phyloP scores from a whole-genome alignment of 1,140 invertebrate genomes.

The Lasaia peninsularis region DNA sequence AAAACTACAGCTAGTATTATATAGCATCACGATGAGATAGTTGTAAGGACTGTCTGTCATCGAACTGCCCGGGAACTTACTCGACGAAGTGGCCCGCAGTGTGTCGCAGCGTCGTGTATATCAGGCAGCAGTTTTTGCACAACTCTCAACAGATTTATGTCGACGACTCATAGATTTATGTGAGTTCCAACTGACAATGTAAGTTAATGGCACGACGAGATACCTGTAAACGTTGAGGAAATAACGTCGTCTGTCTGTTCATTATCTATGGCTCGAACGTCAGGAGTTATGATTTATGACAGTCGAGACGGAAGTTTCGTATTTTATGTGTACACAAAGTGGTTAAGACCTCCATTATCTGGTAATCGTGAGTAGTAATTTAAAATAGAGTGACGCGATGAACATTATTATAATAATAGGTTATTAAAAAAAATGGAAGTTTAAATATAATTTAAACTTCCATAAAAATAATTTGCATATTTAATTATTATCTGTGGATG shows the following conservation, averaged over 20 bases:
- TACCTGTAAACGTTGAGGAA: conserved; percentile 23
- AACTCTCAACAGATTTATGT: conserved; percentile 47
- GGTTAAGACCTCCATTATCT: no score
- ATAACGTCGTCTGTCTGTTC: conserved; percentile 24
- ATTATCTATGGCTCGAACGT: conserved; percentile 24
- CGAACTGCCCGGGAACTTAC: not conserved
- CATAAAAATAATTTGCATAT: no score
- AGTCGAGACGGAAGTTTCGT: conserved; percentile 22
- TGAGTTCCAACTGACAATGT: conserved; percentile 39
- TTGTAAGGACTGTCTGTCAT: no score
- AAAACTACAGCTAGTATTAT: no score
- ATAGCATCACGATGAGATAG: no score
- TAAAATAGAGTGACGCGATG: no score
- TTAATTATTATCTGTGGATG: no score
- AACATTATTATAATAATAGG: no score
- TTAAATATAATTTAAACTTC: no score
- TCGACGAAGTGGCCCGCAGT: conserved; percentile 21
- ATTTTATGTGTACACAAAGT: conserved; percentile 1
- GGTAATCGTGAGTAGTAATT: no score
- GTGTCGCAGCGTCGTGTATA: conserved; percentile 31
- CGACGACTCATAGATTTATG: conserved; percentile 47
- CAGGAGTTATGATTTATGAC: conserved; percentile 26
- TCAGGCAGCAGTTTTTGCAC: conserved; percentile 49
- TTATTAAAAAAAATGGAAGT: no score
- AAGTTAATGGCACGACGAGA: conserved; percentile 32